Conservation (phyloP, 2,888 invertebrate genomes). For the Troides aeacus region DNA sequence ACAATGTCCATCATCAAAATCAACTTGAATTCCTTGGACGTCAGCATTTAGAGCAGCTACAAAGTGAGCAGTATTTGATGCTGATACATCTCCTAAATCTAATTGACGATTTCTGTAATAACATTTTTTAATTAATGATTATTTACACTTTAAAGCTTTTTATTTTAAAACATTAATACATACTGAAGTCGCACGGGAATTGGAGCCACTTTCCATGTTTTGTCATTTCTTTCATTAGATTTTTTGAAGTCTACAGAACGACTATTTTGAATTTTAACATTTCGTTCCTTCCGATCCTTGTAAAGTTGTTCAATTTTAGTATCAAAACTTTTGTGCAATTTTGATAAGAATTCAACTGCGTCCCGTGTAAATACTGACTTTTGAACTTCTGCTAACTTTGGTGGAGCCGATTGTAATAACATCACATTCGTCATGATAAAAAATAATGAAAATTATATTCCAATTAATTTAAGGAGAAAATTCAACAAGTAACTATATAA, state of each 20-base stretch:
- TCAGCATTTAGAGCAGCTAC: slow-evolving; percentile 75
- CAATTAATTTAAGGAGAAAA: not conserved
- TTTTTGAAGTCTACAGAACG: slow-evolving; percentile 62
- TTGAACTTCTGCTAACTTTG: slow-evolving; percentile 77
- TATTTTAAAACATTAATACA: slow-evolving; percentile 38
- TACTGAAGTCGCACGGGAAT: slow-evolving; percentile 77
- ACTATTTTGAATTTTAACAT: slow-evolving; percentile 49
- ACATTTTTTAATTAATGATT: not conserved
- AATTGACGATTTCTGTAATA: slow-evolving; percentile 77
- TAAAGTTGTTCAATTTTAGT: slow-evolving; percentile 69
- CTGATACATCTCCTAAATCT: slow-evolving; percentile 83
- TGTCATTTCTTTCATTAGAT: slow-evolving; percentile 62
- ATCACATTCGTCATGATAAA: slow-evolving; percentile 47
- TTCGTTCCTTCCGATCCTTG: slow-evolving; percentile 59
- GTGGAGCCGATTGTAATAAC: slow-evolving; percentile 73
- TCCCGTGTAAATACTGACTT: slow-evolving; percentile 76
- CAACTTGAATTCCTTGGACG: slow-evolving; percentile 82
- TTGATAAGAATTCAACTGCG: slow-evolving; percentile 78
- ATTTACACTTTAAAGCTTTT: not conserved
- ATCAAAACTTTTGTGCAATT: slow-evolving; percentile 75
- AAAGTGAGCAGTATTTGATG: slow-evolving; percentile 80
- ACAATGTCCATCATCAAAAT: slow-evolving; percentile 87
- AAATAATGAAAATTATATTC: not conserved
- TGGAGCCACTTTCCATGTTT: slow-evolving; percentile 80
- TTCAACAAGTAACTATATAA: not conserved